Percentiles rank a stretch among this genome's conserved stretches.
phyloP scores from a whole-genome alignment of 2,888 invertebrate genomes.

The Panopea generosa region DNA sequence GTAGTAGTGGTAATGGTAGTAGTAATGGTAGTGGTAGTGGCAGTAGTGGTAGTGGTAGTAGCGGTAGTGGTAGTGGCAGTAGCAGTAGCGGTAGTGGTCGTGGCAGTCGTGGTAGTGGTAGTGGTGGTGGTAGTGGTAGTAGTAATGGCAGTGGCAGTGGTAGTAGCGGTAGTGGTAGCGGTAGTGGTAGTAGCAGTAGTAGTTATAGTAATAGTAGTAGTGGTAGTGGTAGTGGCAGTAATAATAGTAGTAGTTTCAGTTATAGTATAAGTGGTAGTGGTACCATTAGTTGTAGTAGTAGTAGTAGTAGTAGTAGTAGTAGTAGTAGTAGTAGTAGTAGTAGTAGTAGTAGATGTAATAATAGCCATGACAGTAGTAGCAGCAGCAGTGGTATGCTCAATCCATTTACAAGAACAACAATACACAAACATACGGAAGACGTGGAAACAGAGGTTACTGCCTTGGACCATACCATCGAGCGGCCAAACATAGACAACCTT shows the following conservation, averaged over 20 bases:
- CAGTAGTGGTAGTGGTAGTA: slow-evolving; percentile 6
- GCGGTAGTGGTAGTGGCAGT: slow-evolving; percentile 1
- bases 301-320: slow-evolving; percentile 9
- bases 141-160: not conserved
- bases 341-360: not conserved
- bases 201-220: slow-evolving; percentile 4
- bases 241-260: not conserved
- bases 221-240: not conserved
- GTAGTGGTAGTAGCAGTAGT: slow-evolving; percentile 1
- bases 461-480: no score
- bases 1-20: slow-evolving; percentile 5
- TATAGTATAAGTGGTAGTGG: not conserved
- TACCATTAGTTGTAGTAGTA: slow-evolving; percentile 2
- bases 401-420: no score
- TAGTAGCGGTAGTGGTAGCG: slow-evolving; percentile 1
- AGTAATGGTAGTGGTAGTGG: slow-evolving; percentile 5
- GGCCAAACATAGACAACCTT: no score
- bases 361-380: not conserved
- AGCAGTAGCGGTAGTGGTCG: slow-evolving; percentile 1
- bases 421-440: no score
- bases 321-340: slow-evolving; percentile 7
- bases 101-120: slow-evolving; percentile 8
- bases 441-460: no score
- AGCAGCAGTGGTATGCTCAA: not conserved
- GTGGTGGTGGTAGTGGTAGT: slow-evolving; percentile 1